phyloP scores from a whole-genome alignment of 2,888 invertebrate species.

The Chironomus tentans region DNA sequence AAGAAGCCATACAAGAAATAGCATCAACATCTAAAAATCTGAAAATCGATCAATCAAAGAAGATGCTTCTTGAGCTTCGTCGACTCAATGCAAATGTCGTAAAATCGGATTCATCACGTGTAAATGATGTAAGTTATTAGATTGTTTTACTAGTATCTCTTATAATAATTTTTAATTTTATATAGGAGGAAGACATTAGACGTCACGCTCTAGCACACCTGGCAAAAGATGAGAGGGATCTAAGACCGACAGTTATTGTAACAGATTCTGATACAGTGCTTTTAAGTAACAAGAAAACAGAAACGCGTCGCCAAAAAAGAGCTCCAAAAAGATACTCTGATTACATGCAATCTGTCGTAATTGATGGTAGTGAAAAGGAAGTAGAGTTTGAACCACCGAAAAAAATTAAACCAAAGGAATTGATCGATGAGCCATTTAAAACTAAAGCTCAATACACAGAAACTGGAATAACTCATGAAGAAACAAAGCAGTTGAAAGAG shows the following conservation, averaged over 20 bases:
- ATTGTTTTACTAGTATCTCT: too few relatives aligned
- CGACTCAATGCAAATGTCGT: constrained; percentile 5
- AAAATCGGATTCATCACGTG: background rate
- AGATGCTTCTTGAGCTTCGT: background rate
- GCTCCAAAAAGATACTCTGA: constrained; percentile 54
- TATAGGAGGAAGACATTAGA: constrained; percentile 39
- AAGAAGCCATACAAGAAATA: background rate
- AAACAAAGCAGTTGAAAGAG: constrained; percentile 27
- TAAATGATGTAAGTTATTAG: constrained; percentile 1
- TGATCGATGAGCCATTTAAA: background rate
- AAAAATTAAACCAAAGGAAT: background rate
- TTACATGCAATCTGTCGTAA: constrained; percentile 36
- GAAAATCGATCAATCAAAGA: constrained; percentile 31
- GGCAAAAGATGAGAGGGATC: constrained; percentile 61
- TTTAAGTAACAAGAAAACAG: constrained; percentile 46
- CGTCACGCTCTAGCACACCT: constrained; percentile 44
- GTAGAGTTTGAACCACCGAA: background rate
- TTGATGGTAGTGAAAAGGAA: constrained; percentile 4
- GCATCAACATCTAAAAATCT: constrained; percentile 30
- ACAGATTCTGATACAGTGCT: constrained; percentile 56
- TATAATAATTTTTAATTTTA: constrained; percentile 27
- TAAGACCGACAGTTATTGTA: constrained; percentile 60
- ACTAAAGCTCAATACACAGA: background rate
- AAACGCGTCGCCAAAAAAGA: constrained; percentile 49
- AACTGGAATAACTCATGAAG: constrained; percentile 30